These are phyloP conservation scores for Petrolisthes cinctipes DNA, from an alignment of 2,888 invertebrate genomes.

Conservation along the genomic window DNA sequence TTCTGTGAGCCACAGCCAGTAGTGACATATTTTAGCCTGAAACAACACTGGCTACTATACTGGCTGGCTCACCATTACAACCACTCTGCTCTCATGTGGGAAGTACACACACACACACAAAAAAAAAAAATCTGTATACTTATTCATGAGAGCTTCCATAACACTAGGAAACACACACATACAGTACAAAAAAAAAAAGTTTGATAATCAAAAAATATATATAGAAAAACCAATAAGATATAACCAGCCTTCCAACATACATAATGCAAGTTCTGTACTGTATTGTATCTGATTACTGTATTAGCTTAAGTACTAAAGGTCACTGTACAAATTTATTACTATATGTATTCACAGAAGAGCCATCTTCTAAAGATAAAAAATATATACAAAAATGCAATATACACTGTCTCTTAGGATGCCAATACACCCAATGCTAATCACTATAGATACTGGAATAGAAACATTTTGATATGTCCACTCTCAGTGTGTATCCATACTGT, in stretches of 20 bases:
- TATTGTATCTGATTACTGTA: conserved; percentile 3
- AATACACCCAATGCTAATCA: neutral
- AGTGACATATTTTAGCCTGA: neutral
- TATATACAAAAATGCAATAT: conserved; percentile 18
- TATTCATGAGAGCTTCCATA: neutral
- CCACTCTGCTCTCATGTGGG: neutral
- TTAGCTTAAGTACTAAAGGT: conserved; percentile 26
- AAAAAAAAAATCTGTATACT: neutral
- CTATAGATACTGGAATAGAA: neutral
- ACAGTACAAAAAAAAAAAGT: neutral
- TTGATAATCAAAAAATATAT: neutral
- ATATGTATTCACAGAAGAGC: conserved; percentile 9
- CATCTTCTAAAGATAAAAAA: neutral
- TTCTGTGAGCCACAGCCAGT: neutral
- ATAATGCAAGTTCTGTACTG: neutral
- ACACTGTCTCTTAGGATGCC: conserved; percentile 12
- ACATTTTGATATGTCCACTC: conserved; percentile 1
- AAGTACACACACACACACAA: neutral
- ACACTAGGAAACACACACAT: neutral
- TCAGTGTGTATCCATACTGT: neutral
- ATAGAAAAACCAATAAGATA: neutral
- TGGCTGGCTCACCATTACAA: neutral
- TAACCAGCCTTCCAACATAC: neutral
- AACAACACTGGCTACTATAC: neutral
- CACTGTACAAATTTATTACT: conserved; percentile 19